Evolutionary conservation across 2,888 invertebrate genomes (phyloP).

Genomic region (Eupithecia centaureata): DNA sequence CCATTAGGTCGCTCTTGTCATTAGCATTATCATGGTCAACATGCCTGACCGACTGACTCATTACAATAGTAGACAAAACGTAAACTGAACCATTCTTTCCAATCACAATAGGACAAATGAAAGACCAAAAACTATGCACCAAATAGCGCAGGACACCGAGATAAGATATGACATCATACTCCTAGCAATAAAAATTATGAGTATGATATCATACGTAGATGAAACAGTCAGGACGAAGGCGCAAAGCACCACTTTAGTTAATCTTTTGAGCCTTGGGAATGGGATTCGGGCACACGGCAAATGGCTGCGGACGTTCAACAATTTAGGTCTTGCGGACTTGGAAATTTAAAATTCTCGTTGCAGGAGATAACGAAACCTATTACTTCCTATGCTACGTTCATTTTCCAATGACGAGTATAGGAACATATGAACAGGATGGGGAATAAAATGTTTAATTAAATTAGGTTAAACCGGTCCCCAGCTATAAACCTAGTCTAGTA

Average conservation of each 20-base stretch:
- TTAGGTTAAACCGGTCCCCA: slow-evolving; percentile 42
- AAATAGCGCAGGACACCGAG: slow-evolving; percentile 40
- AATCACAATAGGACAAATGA: slow-evolving; percentile 12
- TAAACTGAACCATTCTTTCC: slow-evolving; percentile 45
- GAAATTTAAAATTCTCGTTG: background rate
- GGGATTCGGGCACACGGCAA: slow-evolving; percentile 34
- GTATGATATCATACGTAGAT: slow-evolving; percentile 55
- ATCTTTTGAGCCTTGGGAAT: slow-evolving; percentile 45
- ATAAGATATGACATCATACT: slow-evolving; percentile 58
- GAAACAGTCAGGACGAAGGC: slow-evolving; percentile 45
- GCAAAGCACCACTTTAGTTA: slow-evolving; percentile 42
- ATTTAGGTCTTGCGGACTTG: slow-evolving; percentile 24
- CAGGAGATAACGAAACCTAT: background rate
- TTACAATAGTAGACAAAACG: slow-evolving; percentile 34
- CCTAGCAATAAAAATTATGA: slow-evolving; percentile 53
- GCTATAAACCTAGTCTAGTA: slow-evolving; percentile 51
- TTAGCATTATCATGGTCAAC: slow-evolving; percentile 60
- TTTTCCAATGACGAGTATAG: background rate
- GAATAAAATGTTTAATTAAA: slow-evolving; percentile 25
- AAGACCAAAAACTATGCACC: slow-evolving; percentile 20
- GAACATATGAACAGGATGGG: slow-evolving; percentile 17
- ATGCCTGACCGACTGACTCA: slow-evolving; percentile 57
- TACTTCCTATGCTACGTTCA: background rate
- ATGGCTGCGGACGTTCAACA: slow-evolving; percentile 29
- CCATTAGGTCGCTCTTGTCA: slow-evolving; percentile 60